Evolutionary conservation across 2,888 invertebrate species (phyloP).

Genomic region (Gibbula magus): DNA sequence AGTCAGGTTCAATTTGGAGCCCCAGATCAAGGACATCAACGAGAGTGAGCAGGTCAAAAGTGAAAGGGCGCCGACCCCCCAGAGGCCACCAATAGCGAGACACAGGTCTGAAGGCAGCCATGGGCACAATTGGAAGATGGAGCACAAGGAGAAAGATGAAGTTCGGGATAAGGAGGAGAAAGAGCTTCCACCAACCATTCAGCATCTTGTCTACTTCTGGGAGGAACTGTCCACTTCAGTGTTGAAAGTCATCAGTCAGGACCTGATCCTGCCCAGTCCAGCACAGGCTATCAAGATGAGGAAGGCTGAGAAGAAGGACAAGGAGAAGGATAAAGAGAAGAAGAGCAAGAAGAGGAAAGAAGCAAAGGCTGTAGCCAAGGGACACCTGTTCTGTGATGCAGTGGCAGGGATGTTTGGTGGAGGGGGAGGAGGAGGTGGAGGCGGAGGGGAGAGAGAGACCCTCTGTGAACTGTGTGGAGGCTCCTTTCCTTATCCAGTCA

Average conservation of each 20-base stretch:
- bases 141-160: conserved; percentile 31
- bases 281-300: conserved; percentile 68
- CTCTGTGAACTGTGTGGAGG: conserved; percentile 90
- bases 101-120: conserved; percentile 59
- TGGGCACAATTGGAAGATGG: conserved; percentile 34
- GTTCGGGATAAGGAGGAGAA: conserved; percentile 52
- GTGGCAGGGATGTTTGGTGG: conserved; percentile 51
- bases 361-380: conserved; percentile 71
- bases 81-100: conserved; percentile 41
- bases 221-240: conserved; percentile 84
- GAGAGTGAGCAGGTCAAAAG: background rate
- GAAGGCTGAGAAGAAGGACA: conserved; percentile 66
- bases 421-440: conserved; percentile 46
- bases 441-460: conserved; percentile 75
- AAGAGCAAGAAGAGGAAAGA: conserved; percentile 79
- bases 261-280: conserved; percentile 80
- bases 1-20: conserved; percentile 64
- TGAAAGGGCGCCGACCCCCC: background rate
- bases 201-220: conserved; percentile 91
- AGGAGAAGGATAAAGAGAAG: conserved; percentile 68
- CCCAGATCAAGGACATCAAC: conserved; percentile 41
- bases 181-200: conserved; percentile 87
- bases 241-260: conserved; percentile 78
- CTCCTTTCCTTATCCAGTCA: conserved; percentile 82
- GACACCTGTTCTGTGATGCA: conserved; percentile 65